Evolutionary conservation across 2,888 invertebrate species (phyloP).

Genomic region (Xestia rhomboidea): DNA sequence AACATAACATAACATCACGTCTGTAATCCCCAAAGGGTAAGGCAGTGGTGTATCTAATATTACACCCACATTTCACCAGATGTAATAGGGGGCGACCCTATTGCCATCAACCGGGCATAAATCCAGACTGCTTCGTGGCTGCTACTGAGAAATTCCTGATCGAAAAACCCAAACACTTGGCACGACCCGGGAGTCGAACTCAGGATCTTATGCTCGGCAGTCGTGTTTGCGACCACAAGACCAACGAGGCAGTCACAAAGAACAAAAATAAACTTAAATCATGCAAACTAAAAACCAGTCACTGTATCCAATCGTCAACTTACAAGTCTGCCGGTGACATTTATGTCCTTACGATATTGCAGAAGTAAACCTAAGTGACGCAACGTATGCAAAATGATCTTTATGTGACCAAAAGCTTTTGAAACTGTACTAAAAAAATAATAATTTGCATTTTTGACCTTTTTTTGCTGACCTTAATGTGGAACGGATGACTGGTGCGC

Average conservation of each 20-base stretch:
- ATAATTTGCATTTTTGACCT: slow-evolving; percentile 42
- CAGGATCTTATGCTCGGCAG: not conserved
- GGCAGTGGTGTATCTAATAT: no score
- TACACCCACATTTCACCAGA: no score
- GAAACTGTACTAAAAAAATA: slow-evolving; percentile 19
- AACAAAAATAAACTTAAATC: not conserved
- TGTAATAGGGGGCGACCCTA: no score
- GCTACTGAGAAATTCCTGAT: no score
- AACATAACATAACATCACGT: no score
- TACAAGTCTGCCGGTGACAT: slow-evolving; percentile 15
- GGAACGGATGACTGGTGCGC: slow-evolving; percentile 24
- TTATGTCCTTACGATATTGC: slow-evolving; percentile 23
- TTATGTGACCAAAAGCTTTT: slow-evolving; percentile 35
- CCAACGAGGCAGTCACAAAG: not conserved
- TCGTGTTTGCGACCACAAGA: not conserved
- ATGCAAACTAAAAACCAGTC: not conserved
- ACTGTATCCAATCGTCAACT: slow-evolving; percentile 20
- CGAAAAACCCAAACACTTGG: no score
- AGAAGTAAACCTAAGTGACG: slow-evolving; percentile 13
- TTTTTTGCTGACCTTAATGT: slow-evolving; percentile 47
- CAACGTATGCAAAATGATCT: slow-evolving; percentile 18
- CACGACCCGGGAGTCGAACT: no score
- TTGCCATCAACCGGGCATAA: no score
- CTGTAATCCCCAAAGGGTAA: no score
- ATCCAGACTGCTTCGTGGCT: no score